Evolutionary conservation across 2,888 invertebrate species (phyloP).

Genomic region (Amaurobius ferox): DNA sequence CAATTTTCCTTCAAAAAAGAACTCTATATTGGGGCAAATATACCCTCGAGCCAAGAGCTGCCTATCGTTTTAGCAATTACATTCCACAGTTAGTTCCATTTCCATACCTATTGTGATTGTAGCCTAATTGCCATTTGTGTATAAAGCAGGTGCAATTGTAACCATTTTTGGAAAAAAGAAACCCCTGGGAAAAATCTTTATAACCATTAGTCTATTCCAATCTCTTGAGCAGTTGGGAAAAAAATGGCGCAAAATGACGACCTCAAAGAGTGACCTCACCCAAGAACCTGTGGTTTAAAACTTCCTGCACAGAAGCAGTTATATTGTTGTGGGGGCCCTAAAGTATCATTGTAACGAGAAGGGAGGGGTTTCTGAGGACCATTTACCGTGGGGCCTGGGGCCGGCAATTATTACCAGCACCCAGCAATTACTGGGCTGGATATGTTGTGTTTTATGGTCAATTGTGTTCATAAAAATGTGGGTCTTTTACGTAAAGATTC

Average conservation of each 20-base stretch:
- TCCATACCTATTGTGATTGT: constrained; percentile 10
- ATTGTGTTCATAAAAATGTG: constrained; percentile 55
- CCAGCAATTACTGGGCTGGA: constrained; percentile 44
- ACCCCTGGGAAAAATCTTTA: constrained; percentile 6
- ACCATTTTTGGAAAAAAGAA: constrained; percentile 13
- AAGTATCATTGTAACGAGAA: constrained; percentile 47
- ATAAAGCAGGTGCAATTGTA: constrained; percentile 39
- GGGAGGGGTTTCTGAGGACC: constrained; percentile 34
- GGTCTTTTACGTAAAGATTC: background rate
- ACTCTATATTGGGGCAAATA: background rate
- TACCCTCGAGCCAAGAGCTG: background rate
- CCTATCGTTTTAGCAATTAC: constrained; percentile 28
- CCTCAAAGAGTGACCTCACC: constrained; percentile 43
- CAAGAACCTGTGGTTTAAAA: constrained; percentile 49
- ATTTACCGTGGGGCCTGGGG: constrained; percentile 41
- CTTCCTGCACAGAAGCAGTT: constrained; percentile 47
- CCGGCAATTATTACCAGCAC: constrained; percentile 54
- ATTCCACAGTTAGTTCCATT: constrained; percentile 24
- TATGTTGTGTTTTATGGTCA: constrained; percentile 71
- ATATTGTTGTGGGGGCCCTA: constrained; percentile 18
- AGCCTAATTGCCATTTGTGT: constrained; percentile 35
- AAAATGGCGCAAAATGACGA: constrained; percentile 31
- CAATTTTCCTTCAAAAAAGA: background rate
- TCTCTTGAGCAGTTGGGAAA: constrained; percentile 10
- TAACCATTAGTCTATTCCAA: constrained; percentile 34